Base-by-base conservation (phyloP, 2,888 invertebrate species). In the Synanthedon vespiformis region DNA sequence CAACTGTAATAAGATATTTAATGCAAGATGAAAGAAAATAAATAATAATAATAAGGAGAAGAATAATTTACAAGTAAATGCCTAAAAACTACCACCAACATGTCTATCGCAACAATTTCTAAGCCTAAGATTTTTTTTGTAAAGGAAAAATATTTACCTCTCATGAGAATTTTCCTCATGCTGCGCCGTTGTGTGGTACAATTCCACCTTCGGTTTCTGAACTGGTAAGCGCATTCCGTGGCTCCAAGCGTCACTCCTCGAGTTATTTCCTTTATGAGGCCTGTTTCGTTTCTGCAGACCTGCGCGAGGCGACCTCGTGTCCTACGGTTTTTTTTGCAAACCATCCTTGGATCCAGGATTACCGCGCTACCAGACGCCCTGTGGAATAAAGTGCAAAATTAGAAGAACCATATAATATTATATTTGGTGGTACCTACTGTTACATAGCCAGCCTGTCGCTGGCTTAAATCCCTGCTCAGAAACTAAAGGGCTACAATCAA, bases 151-250 rank as follows among this genome's bases (percentile, higher is more conserved):
- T 2, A 13, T 16, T 48, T 16, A 97, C 96, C 96, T 90, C 93
- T 92, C 75, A 94, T 89, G 56, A 97, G 89, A 70, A 97, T 94
- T 83, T 95, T 95, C 74, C 93, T 91, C 80, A 95, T 91, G 60
- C 94, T 95, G 61, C 92, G 89, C 62, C 93, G 90, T 57, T 92
- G 90, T 1, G 94, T 92, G 53, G 95, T 95, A 76, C 96, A 96
- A 78, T 96, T 96, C 96, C 96, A 96, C 75, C 94, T 89, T 56
- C 95, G 90, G 76, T 93, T 91, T 55, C 93, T 89, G 81, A 96
- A 96, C 87, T 96, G 96, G 78, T 92, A 91, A 62, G 95, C 94
- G 76, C 96, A 96, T 90, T 96, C 95, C 59, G 90, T 90, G 63
- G 95, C 94, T 27, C 94, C 95, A 57, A 94, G 87, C 63, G 92